A percentile compares a stretch with the other conserved stretches of the same genome.
Conservation (phyloP, 2,113 vertebrate genomes). For the Poicephalus meyeri region DNA sequence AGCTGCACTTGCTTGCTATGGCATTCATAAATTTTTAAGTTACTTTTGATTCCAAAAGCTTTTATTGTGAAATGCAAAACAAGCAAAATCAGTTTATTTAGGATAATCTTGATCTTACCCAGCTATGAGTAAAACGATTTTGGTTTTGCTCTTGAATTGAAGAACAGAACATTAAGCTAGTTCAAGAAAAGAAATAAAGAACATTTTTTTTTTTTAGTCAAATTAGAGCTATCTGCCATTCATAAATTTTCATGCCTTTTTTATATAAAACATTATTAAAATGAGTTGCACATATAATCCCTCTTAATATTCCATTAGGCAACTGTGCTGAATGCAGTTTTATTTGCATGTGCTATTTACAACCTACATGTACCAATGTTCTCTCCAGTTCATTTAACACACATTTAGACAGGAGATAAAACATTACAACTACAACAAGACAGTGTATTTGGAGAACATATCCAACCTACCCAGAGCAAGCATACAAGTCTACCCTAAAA, state of each 20-base stretch:
- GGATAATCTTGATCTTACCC: background rate
- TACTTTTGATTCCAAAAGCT: background rate
- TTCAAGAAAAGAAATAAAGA: background rate
- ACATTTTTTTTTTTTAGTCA: background rate
- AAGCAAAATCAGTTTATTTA: background rate
- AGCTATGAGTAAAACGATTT: background rate
- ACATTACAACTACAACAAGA: background rate
- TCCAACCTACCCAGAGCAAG: background rate
- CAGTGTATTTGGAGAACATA: background rate
- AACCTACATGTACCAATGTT: background rate
- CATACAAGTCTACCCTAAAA: background rate
- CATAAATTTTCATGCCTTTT: background rate
- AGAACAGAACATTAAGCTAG: background rate
- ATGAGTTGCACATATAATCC: background rate
- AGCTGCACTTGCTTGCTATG: background rate
- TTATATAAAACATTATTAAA: background rate
- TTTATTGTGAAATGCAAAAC: background rate
- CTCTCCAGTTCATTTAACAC: background rate
- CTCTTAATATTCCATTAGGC: slow-evolving; percentile 10
- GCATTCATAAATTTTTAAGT: background rate
- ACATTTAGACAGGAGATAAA: background rate
- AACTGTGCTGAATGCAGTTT: background rate
- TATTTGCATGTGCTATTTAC: slow-evolving; percentile 4
- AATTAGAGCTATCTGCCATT: background rate
- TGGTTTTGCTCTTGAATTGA: background rate